Evolutionary conservation across 2,888 invertebrate genomes (phyloP).

Genomic region (Blastobasis adustella): DNA sequence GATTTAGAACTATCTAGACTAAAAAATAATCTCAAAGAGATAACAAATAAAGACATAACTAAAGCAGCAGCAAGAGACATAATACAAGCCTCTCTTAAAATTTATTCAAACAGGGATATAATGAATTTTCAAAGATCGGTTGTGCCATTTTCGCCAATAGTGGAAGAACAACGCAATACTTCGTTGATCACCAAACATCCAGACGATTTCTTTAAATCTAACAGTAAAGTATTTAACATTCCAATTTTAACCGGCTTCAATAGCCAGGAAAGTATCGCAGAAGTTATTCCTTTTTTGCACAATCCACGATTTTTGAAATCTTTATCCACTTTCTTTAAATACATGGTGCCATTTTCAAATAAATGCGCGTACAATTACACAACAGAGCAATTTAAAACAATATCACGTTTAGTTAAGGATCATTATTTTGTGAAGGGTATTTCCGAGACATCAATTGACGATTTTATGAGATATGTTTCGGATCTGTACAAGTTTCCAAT

Average conservation of each 20-base stretch:
- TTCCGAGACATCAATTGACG: slow-evolving; percentile 37
- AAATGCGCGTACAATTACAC: slow-evolving; percentile 43
- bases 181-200: slow-evolving; percentile 35
- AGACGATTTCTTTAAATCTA: slow-evolving; percentile 23
- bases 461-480: slow-evolving; percentile 52
- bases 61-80: slow-evolving; percentile 38
- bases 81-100: slow-evolving; percentile 36
- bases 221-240: slow-evolving; percentile 23
- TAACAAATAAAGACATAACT: slow-evolving; percentile 23
- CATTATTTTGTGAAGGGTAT: slow-evolving; percentile 45
- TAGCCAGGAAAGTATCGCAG: slow-evolving; percentile 64
- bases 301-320: slow-evolving; percentile 44
- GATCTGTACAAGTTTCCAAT: slow-evolving; percentile 61
- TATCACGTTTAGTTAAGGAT: slow-evolving; percentile 40
- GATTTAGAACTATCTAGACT: slow-evolving; percentile 37
- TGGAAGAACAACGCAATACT: slow-evolving; percentile 34
- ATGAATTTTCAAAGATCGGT: slow-evolving; percentile 50
- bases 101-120: slow-evolving; percentile 45
- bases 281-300: slow-evolving; percentile 54
- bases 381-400: slow-evolving; percentile 31
- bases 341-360: slow-evolving; percentile 53
- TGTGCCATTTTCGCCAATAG: slow-evolving; percentile 52
- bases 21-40: slow-evolving; percentile 28
- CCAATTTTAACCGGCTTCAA: slow-evolving; percentile 67
- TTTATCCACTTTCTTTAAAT: slow-evolving; percentile 45